Evolutionary conservation across 2,113 vertebrate species (phyloP), one percentile per base, ranked within the genome.

Genomic region (Mus spicilegus): DNA sequence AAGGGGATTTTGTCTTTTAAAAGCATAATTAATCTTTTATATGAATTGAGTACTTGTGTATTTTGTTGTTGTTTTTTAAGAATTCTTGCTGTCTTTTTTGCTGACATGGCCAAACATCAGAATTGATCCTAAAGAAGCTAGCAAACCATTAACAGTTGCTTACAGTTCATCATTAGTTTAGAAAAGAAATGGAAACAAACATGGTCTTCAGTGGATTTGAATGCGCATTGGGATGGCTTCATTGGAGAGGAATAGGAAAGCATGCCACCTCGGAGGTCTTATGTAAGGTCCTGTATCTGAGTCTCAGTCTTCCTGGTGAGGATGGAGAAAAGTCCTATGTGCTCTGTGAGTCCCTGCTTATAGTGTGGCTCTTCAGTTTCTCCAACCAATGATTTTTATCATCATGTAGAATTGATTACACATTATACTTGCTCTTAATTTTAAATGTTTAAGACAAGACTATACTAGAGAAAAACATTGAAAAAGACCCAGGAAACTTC

Each of bases 111-210:
- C 30, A 51, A 63, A 77, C 85, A 42, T 94, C 58, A 95, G 58
- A 95, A 91, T 72, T 85, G 65, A 70, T 58, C 30, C 46, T 81
- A n/a, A 92, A 67, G 76, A 94, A 90, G 16, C 51, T 78, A 51
- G 70, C 70, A 96, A 65, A 93, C 28, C 30, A 58, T 90, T 92
- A 67, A 96, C 30, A 88, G 54, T 72, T 95, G n/a, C 20, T 84
- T 95, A 95, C 30, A 88, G 54, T 72, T 95, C 42, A 26, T 84
- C 94, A 95, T 72, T 93, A 90, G 6, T 85, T 75, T 92, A 96
- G 80, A 84, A n/a, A 81, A 96, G 95, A 33, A 80, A 70, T 26
- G 8, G 54, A n/a, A 70, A 93, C 84, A 90, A 30, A 77, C 28
- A 14, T 72, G 28, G 19, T 73, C 33, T 61, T 90, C 39, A 77